These are phyloP conservation scores for Zaprionus lineosus DNA, from an alignment of 2,888 invertebrate genomes.

Conservation along the genomic window DNA sequence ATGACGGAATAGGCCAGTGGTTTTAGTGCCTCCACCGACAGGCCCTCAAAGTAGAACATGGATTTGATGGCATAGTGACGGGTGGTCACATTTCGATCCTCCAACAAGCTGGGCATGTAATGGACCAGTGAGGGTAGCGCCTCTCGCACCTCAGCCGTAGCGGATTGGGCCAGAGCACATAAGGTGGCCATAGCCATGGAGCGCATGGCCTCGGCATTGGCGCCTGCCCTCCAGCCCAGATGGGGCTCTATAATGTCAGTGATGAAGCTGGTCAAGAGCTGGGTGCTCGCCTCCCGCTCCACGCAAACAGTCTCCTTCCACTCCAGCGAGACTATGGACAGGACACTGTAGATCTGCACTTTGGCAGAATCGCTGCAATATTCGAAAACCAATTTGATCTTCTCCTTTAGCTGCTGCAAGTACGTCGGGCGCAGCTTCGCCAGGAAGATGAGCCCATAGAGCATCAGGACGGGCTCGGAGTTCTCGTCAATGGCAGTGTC, in stretches of 20 bases:
- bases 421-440: conserved; percentile 72
- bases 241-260: conserved; percentile 74
- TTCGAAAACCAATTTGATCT: conserved; percentile 73
- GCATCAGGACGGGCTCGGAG: conserved; percentile 79
- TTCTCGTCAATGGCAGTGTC: conserved; percentile 78
- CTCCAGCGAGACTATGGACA: conserved; percentile 78
- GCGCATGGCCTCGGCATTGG: conserved; percentile 80
- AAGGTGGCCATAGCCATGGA: conserved; percentile 81
- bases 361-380: conserved; percentile 78
- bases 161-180: conserved; percentile 80
- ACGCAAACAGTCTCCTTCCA: conserved; percentile 73
- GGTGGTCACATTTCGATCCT: conserved; percentile 80
- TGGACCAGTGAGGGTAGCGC: conserved; percentile 70
- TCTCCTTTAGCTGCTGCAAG: conserved; percentile 65
- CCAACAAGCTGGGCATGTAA: conserved; percentile 77
- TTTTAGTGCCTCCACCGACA: conserved; percentile 73
- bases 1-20: conserved; percentile 78
- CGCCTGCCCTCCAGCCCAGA: conserved; percentile 81
- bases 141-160: conserved; percentile 61
- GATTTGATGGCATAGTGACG: conserved; percentile 80
- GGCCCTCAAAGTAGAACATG: conserved; percentile 73
- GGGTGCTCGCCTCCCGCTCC: conserved; percentile 58
- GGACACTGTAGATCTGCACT: conserved; percentile 79
- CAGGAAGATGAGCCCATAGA: conserved; percentile 78
- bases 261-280: conserved; percentile 65